Evolutionary conservation across 2,113 vertebrate genomes (phyloP).

Genomic region (Toxotes jaculatrix): DNA sequence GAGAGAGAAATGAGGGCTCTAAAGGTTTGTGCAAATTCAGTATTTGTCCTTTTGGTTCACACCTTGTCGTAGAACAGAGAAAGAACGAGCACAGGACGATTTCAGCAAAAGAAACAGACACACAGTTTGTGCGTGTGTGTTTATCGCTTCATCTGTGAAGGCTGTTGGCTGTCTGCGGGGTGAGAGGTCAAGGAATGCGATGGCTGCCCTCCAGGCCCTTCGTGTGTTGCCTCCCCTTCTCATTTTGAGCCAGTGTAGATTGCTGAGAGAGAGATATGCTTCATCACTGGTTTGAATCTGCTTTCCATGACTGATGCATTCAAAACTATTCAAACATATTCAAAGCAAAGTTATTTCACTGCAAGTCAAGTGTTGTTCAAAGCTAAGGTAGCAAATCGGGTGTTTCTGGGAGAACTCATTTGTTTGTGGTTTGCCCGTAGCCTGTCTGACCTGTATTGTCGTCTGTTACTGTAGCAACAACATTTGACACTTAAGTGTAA

Average conservation of each 20-base stretch:
- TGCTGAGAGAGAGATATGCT: not conserved
- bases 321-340: conserved; percentile 77
- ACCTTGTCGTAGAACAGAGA: conserved; percentile 32
- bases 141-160: conserved; percentile 49
- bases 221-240: conserved; percentile 11
- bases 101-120: conserved; percentile 19
- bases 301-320: conserved; percentile 74
- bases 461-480: conserved; percentile 65
- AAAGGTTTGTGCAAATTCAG: conserved; percentile 43
- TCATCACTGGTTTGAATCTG: conserved; percentile 70
- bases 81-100: conserved; percentile 6
- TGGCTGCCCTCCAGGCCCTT: conserved; percentile 48
- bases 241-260: conserved; percentile 28
- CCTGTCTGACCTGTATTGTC: conserved; percentile 33
- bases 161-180: conserved; percentile 40
- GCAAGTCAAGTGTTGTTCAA: conserved; percentile 38
- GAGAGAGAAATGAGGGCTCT: conserved; percentile 43
- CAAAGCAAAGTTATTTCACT: conserved; percentile 65
- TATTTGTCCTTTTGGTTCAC: conserved; percentile 35
- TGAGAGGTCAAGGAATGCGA: conserved; percentile 64
- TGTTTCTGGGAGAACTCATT: conserved; percentile 58
- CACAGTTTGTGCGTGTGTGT: conserved; percentile 18
- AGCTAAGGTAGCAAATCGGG: conserved; percentile 54
- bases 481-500: conserved; percentile 29
- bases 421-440: conserved; percentile 61